phyloP scores from a whole-genome alignment of 2,797 vertebrate species.

The Sphaeramia orbicularis region DNA sequence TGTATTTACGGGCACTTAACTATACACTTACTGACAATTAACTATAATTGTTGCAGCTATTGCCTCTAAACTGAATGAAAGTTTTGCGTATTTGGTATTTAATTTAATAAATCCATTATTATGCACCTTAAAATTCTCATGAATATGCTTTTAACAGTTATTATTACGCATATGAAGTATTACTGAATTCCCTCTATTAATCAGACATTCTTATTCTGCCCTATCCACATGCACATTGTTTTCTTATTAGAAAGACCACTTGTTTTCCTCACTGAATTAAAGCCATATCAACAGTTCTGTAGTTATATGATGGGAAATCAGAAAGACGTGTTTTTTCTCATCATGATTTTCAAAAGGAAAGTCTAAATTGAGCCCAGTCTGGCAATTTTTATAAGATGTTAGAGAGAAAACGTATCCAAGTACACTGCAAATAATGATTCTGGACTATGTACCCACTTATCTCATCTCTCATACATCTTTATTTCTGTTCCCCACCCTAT shows the following conservation, averaged over 20 bases:
- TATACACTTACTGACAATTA: no score
- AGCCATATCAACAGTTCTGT: neutral
- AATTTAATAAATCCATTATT: no score
- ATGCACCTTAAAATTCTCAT: no score
- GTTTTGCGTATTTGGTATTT: no score
- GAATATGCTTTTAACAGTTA: no score
- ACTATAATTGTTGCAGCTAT: no score
- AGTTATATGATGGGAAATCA: constrained; percentile 5
- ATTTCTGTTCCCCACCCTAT: constrained; percentile 1
- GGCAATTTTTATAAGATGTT: constrained; percentile 12
- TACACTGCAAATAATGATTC: constrained; percentile 16
- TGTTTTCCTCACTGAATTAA: neutral
- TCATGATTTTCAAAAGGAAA: neutral
- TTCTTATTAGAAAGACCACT: neutral
- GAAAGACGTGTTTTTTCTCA: neutral
- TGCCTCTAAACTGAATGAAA: no score
- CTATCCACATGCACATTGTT: no score
- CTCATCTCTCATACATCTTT: constrained; percentile 18
- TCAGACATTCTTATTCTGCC: no score
- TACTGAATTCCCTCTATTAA: no score
- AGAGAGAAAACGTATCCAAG: constrained; percentile 22
- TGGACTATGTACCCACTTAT: constrained; percentile 26
- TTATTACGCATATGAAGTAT: no score
- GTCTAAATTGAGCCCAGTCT: constrained; percentile 4
- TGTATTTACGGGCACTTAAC: no score